These are phyloP conservation scores for Centropus bengalensis DNA, from an alignment of 2,113 vertebrate genomes.

Conservation along the genomic window DNA sequence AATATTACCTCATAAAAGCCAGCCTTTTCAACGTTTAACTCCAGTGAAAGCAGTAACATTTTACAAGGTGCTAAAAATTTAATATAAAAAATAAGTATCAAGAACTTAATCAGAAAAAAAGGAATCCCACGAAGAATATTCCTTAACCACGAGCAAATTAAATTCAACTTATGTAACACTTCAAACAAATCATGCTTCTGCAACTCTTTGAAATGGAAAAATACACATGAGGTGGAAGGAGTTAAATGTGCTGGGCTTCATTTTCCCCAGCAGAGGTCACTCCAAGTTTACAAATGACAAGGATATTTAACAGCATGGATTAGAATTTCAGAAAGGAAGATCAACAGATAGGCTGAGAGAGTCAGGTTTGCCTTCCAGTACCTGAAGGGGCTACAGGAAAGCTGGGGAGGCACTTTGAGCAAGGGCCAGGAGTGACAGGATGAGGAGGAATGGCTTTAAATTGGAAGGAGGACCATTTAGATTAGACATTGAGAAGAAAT, in stretches of 20 bases:
- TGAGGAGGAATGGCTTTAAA: too few species aligned
- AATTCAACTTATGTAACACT: neutral
- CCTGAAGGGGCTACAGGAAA: too few species aligned
- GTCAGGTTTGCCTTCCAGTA: too few species aligned
- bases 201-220: neutral
- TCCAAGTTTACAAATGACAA: neutral
- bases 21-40: neutral
- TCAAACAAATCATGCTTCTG: neutral
- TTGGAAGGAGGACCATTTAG: too few species aligned
- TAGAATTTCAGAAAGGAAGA: neutral
- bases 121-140: neutral
- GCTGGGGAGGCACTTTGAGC: too few species aligned
- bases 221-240: neutral
- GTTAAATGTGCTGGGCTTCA: neutral
- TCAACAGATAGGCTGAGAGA: too few species aligned
- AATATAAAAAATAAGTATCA: neutral
- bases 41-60: neutral
- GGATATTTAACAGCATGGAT: neutral
- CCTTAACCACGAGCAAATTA: neutral
- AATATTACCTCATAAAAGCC: neutral
- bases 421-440: too few species aligned
- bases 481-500: too few species aligned
- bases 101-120: neutral
- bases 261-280: slow-evolving; percentile 65
- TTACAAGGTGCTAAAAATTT: neutral